Evolutionary conservation across 2,797 vertebrate species (phyloP), one percentile per base, ranked within the genome.

Genomic region (Micromesistius poutassou): DNA sequence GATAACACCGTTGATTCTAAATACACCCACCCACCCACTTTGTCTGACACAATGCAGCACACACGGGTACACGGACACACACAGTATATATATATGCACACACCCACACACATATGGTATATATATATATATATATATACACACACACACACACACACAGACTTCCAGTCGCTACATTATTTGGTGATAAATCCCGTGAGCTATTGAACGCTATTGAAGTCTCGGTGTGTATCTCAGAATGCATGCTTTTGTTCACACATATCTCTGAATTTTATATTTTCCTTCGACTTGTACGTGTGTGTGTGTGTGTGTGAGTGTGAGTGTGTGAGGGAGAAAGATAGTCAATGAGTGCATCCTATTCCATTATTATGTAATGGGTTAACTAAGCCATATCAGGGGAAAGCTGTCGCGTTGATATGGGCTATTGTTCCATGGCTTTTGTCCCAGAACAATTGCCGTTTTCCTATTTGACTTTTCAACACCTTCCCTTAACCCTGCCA

Each of bases 341-440:
- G 77, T 38, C 31, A 35, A 62, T 28, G 46, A 68, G 71, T 55
- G 74, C 30, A 30, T 30, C 5, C 16, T 50, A 72, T 82, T 72
- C 74, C 74, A 72, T 76, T 82, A 73, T 76, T 80, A 84, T 85
- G 79, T 81, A 82, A 81, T 82, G 74, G 77, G 85, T 78, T 90
- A 89, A 91, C 90, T 87, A 88, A 87, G 85, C 85, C 62, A 78
- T 88, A 76, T 84, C 81, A 30, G 79, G 79, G 80, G 85, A 8
- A 42, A 90, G 84, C 86, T 30, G 86, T 89, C 85, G 31, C 87
- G 87, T 84, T 87, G 81, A 88, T 86, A 89, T 88, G 89, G 88
- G 85, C 81, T 81, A 81, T 92, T 91, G 90, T 90, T 90, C 88
- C 83, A 76, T 88, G 87, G 87, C 89, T 90, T 79, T 72, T 33